Conservation (phyloP, 1,140 invertebrate genomes). For the Heliconius congener region DNA sequence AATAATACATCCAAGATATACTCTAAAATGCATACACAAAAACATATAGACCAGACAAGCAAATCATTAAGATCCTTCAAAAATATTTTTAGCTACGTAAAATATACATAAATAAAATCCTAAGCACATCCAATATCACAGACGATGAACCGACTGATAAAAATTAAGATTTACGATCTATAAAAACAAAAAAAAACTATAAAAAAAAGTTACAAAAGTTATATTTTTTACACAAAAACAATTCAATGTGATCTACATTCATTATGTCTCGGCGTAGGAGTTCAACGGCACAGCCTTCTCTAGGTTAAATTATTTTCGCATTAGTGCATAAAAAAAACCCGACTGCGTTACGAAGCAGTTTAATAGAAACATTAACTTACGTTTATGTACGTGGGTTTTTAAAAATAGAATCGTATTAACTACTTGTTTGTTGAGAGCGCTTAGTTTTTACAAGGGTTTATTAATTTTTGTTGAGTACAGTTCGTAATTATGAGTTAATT, state of each 20-base stretch:
- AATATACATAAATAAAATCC: too few relatives aligned
- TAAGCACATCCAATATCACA: not conserved
- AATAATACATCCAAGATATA: too few relatives aligned
- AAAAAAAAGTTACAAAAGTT: not conserved
- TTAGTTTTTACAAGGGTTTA: not conserved
- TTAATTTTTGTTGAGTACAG: not conserved
- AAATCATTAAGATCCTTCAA: too few relatives aligned
- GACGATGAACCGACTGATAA: not conserved
- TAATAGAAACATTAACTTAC: slow-evolving; percentile 14
- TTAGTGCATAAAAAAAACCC: slow-evolving; percentile 9
- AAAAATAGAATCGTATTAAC: not conserved
- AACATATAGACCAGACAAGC: too few relatives aligned
- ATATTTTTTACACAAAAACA: not conserved
- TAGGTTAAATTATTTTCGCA: slow-evolving; percentile 15
- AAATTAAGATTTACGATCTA: not conserved
- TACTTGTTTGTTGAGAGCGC: not conserved
- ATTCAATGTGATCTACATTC: slow-evolving; percentile 8
- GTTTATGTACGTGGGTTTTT: slow-evolving; percentile 3
- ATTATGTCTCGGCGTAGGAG: not conserved
- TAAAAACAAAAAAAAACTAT: not conserved
- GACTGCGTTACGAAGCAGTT: slow-evolving; percentile 1
- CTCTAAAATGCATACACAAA: too few relatives aligned
- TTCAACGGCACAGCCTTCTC: slow-evolving; percentile 8
- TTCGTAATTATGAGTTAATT: not conserved
- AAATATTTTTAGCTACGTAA: too few relatives aligned